These are phyloP conservation scores for Ceraclea dissimilis DNA, from an alignment of 2,888 invertebrate species.

Conservation along the genomic window DNA sequence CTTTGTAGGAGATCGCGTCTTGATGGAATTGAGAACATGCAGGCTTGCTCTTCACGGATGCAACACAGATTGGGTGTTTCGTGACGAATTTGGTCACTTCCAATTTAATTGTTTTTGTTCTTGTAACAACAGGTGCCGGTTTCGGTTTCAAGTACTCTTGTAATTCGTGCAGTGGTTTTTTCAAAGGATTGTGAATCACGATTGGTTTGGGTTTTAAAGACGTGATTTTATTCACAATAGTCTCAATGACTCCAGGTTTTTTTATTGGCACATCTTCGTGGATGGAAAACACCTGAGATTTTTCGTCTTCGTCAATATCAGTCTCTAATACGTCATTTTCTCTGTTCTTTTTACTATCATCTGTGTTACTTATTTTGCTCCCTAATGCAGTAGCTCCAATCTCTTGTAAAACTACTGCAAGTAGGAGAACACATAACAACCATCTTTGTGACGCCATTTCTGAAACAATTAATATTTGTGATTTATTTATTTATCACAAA, in stretches of 20 bases:
- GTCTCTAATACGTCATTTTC: neutral
- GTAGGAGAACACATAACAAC: no score
- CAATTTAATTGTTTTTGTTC: slow-evolving; percentile 16
- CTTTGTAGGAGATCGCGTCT: neutral
- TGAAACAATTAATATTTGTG: no score
- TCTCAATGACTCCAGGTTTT: slow-evolving; percentile 12
- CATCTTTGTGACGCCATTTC: no score
- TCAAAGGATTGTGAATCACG: slow-evolving; percentile 1
- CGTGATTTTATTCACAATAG: slow-evolving; percentile 2
- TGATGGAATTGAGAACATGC: neutral
- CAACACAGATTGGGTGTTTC: slow-evolving; percentile 21
- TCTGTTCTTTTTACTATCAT: neutral
- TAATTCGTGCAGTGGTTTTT: slow-evolving; percentile 8
- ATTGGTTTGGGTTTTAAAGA: slow-evolving; percentile 2
- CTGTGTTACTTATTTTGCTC: neutral
- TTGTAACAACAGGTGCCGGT: slow-evolving; percentile 8
- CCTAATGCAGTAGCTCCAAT: no score
- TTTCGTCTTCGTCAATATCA: neutral
- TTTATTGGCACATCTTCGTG: no score
- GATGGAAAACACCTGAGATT: neutral
- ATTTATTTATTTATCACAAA: no score
- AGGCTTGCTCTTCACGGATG: slow-evolving; percentile 3
- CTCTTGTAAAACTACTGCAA: no score
- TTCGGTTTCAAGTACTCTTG: slow-evolving; percentile 7
- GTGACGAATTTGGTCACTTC: slow-evolving; percentile 18